Evolutionary conservation across 2,113 vertebrate species (phyloP).

Genomic region (Craseonycteris thonglongyai): DNA sequence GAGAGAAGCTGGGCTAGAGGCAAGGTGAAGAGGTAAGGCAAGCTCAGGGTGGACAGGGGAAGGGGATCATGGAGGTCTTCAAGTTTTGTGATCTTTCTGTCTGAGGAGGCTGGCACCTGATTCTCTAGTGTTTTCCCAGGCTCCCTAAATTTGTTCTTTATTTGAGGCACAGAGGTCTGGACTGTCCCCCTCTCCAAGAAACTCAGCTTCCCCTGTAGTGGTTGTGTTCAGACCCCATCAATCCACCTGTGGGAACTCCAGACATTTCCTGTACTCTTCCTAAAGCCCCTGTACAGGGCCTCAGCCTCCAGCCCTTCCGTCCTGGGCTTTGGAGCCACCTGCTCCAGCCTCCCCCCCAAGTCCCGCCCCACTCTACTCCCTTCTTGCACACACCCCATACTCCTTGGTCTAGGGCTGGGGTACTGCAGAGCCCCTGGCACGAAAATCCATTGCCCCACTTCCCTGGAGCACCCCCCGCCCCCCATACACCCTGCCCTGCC

Average conservation of each 20-base stretch:
- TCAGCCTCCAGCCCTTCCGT: neutral
- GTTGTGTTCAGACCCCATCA: neutral
- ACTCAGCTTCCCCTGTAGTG: neutral
- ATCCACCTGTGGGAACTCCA: neutral
- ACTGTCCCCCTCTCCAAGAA: neutral
- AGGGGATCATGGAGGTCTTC: neutral
- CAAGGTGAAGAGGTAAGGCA: neutral
- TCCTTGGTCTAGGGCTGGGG: neutral
- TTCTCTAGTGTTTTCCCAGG: neutral
- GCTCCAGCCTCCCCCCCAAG: constrained; percentile 15
- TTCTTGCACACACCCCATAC: neutral
- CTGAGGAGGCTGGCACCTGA: neutral
- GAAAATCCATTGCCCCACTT: constrained; percentile 9
- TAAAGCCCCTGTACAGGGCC: neutral
- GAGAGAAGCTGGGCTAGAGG: neutral
- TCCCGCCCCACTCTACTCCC: neutral
- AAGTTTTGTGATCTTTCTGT: constrained; percentile 30
- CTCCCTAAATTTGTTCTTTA: neutral
- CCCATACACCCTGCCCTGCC: neutral
- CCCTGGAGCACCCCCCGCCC: neutral
- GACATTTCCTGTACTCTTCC: neutral
- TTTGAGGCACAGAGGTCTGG: neutral
- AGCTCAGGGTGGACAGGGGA: neutral
- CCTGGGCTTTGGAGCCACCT: constrained; percentile 31
- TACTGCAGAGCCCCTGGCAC: neutral